phyloP scores from a whole-genome alignment of 2,797 vertebrate species.

The Lemur catta region DNA sequence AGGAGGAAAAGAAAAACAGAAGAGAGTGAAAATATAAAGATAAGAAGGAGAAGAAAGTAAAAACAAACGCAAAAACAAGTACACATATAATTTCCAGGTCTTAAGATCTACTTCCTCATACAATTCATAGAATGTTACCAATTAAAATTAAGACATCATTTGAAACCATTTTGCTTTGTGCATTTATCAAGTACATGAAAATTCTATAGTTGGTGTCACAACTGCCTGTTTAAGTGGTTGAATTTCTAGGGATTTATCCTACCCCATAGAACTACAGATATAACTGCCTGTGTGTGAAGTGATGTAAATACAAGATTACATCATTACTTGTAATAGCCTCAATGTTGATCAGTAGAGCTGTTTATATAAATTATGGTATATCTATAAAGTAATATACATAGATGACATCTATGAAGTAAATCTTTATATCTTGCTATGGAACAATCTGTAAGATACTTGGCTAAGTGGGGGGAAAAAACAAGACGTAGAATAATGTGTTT shows the following conservation, averaged over 20 bases:
- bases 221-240: background rate
- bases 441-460: background rate
- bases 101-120: background rate
- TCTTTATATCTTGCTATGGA: background rate
- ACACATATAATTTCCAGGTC: conserved; percentile 1
- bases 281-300: background rate
- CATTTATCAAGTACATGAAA: background rate
- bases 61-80: background rate
- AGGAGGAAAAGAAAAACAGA: background rate
- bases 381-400: background rate
- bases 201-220: background rate
- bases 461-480: background rate
- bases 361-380: background rate
- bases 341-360: background rate
- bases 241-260: conserved; percentile 19
- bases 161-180: conserved; percentile 12
- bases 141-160: conserved; percentile 25
- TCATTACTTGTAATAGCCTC: background rate
- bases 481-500: background rate
- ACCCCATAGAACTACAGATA: background rate
- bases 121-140: background rate
- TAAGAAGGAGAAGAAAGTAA: background rate
- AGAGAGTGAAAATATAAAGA: background rate
- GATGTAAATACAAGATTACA: background rate
- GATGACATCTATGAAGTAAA: background rate